Evolutionary conservation across 2,113 vertebrate species (phyloP), one percentile per base, ranked within the genome.

Genomic region (Myodes glareolus): DNA sequence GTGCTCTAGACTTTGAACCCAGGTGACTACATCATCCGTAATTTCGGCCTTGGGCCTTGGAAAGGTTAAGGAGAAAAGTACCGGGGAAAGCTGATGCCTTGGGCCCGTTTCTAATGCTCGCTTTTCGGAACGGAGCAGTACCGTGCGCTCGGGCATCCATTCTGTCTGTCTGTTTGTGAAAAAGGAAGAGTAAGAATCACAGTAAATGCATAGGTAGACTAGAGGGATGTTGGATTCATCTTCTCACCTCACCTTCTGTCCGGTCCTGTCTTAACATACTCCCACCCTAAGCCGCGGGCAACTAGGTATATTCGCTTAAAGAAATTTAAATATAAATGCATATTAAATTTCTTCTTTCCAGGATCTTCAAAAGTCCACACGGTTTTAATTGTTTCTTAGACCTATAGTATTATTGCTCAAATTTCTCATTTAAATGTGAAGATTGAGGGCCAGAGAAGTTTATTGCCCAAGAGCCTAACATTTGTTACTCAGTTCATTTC

Each of bases 1-100:
- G 65, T 88, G 91, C 61, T 72, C 72, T 92, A 89, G 96, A 97
- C 97, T 98, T 98, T 97, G 98, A 94, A 92, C 97, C 52, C 7
- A 45, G 72, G 92, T 75, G 95, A 87, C 95, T 94, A 91, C 91
- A 93, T 95, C 97, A 96, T 72, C 47, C 1, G 75, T 25, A 63
- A 39, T 86, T 86, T 96, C 50, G 92, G 95, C 92, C 96, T 82
- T 82, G 63, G 78, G 39, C 86, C 52, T 93, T 94, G 85, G 36
- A 92, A 61, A 82, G 91, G 76, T 67, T 45, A 72, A 85, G 63
- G 78, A 75, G 75, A 84, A 85, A 85, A 88, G 72, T 85, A 93
- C 61, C 91, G 10, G 88, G 52, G 55, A 68, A 42, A 88, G 84
- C 36, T n/a, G 50, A 65, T 70, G 70, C 50, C 90, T 84, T 76